Evolutionary conservation across 2,797 vertebrate genomes (phyloP).

Genomic region (Pangasius larnaudii): DNA sequence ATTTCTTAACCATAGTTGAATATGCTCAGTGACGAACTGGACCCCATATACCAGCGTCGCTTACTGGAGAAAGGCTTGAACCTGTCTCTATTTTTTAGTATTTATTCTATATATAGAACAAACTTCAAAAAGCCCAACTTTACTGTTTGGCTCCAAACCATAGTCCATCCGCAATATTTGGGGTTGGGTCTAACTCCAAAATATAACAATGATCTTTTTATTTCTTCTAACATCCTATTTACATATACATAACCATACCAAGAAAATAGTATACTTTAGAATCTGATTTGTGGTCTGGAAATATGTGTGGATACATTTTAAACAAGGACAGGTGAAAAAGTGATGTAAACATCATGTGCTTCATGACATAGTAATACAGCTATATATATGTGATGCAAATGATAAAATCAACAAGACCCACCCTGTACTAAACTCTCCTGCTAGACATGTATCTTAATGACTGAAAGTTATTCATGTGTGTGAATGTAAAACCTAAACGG

Average conservation of each 20-base stretch:
- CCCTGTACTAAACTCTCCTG: constrained; percentile 10
- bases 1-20: background rate
- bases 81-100: background rate
- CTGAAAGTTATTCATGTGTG: constrained; percentile 15
- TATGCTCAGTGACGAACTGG: constrained; percentile 8
- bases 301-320: background rate
- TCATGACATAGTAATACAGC: constrained; percentile 27
- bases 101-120: constrained; percentile 6
- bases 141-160: background rate
- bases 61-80: background rate
- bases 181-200: constrained; percentile 10
- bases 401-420: constrained; percentile 20
- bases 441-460: constrained; percentile 12
- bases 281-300: constrained; percentile 19
- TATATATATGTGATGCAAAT: constrained; percentile 24
- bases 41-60: background rate
- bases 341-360: constrained; percentile 30
- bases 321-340: constrained; percentile 5
- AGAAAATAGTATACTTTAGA: background rate
- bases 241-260: constrained; percentile 39
- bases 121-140: constrained; percentile 5
- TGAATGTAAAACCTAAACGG: constrained; percentile 6
- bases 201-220: constrained; percentile 11
- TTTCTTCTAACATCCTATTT: constrained; percentile 27
- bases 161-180: constrained; percentile 23